Percentiles rank a stretch among this genome's conserved stretches.
Evolutionary conservation across 2,113 vertebrate species (phyloP).

Genomic region (Eptesicus fuscus): DNA sequence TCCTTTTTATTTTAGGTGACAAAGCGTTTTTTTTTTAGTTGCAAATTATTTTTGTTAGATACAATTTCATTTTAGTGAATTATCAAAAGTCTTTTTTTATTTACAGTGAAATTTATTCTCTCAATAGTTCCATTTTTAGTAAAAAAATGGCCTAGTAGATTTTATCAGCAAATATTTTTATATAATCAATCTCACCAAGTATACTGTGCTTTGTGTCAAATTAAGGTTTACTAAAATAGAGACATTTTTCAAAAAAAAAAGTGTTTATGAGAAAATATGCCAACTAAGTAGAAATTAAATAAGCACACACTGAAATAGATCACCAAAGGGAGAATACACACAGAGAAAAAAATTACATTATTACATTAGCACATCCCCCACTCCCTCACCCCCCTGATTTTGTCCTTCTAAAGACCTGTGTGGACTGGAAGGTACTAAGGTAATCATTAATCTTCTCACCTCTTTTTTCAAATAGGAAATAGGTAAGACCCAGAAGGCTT

Average conservation of each 20-base stretch:
- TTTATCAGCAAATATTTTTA: not conserved
- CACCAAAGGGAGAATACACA: not conserved
- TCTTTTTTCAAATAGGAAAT: not conserved
- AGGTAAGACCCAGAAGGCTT: not conserved
- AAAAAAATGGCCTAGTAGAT: not conserved
- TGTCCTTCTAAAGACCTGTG: not conserved
- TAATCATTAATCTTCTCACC: not conserved
- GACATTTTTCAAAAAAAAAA: not conserved
- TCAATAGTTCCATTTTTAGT: not conserved
- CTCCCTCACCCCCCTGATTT: not conserved
- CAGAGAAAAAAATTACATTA: not conserved
- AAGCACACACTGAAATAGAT: not conserved
- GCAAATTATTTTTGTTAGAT: not conserved
- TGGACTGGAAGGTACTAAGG: not conserved
- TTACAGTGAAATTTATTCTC: not conserved
- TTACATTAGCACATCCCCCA: not conserved
- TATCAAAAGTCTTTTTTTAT: not conserved
- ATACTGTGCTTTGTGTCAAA: not conserved
- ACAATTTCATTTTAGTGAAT: not conserved
- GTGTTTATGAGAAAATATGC: not conserved
- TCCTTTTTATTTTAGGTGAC: not conserved
- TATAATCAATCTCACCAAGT: not conserved
- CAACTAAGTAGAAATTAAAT: not conserved
- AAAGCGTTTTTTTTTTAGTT: not conserved
- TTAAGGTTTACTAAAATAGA: not conserved